Evolutionary conservation across 1,140 invertebrate species (phyloP).

Genomic region (Scaptodrosophila lebanonensis): DNA sequence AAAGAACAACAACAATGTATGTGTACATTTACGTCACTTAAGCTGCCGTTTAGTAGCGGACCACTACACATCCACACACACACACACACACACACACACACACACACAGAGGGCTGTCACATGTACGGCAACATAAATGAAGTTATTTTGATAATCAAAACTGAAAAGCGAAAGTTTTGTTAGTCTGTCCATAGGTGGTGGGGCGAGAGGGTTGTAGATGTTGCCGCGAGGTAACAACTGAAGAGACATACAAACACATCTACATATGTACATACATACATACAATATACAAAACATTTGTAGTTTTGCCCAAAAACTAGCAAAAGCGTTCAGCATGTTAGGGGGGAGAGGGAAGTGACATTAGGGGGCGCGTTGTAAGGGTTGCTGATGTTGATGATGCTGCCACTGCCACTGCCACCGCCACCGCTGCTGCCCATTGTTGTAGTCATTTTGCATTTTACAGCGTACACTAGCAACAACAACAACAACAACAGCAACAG

Average conservation of each 20-base stretch:
- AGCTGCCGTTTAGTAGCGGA: constrained; percentile 58
- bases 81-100: constrained; percentile 1
- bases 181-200: constrained; percentile 12
- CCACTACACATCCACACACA: constrained; percentile 11
- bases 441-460: constrained; percentile 41
- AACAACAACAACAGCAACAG: constrained; percentile 12
- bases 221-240: not conserved
- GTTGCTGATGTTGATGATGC: constrained; percentile 47
- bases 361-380: constrained; percentile 25
- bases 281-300: too few species aligned
- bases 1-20: constrained; percentile 6
- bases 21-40: constrained; percentile 66
- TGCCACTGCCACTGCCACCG: too few species aligned
- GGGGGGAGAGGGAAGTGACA: not conserved
- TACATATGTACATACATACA: too few species aligned
- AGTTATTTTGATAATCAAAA: constrained; percentile 74
- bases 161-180: constrained; percentile 64
- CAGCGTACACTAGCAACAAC: constrained; percentile 9
- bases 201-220: not conserved
- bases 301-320: constrained; percentile 43
- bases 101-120: constrained; percentile 15
- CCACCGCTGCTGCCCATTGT: constrained; percentile 46
- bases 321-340: not conserved
- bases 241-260: too few species aligned
- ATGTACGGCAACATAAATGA: constrained; percentile 54